Conservation (phyloP, 2,113 vertebrate genomes). For the Mola mola region DNA sequence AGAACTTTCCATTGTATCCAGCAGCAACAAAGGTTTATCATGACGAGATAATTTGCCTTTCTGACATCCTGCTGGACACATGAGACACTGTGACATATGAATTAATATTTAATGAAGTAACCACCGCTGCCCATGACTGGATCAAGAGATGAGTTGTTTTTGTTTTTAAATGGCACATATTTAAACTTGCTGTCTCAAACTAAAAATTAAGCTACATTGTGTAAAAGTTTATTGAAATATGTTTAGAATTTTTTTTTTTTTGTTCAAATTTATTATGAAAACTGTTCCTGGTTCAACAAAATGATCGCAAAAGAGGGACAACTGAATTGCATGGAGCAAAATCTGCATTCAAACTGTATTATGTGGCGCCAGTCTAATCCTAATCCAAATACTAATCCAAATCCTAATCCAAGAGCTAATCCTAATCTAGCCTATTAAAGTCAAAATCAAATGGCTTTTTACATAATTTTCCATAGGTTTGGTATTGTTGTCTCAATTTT, state of each 20-base stretch:
- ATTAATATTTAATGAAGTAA: neutral
- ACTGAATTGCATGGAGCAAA: neutral
- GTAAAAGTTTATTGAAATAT: neutral
- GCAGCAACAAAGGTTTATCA: too few species aligned
- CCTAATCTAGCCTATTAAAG: constrained; percentile 32
- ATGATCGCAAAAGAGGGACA: neutral
- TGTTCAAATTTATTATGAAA: neutral
- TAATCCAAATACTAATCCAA: constrained; percentile 17
- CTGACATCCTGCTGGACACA: neutral
- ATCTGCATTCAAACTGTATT: constrained; percentile 8
- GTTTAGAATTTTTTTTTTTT: neutral
- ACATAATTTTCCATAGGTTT: neutral
- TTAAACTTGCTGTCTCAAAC: too few species aligned
- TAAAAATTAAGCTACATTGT: too few species aligned
- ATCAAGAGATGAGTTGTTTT: too few species aligned
- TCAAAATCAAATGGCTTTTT: constrained; percentile 3
- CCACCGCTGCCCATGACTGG: neutral
- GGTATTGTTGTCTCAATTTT: neutral
- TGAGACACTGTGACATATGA: neutral
- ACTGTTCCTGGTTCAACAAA: neutral
- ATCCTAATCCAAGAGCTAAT: constrained; percentile 38
- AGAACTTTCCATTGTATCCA: too few species aligned
- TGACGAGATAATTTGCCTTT: too few species aligned
- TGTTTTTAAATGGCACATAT: too few species aligned
- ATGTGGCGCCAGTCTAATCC: constrained; percentile 33